A percentile compares a stretch with the other conserved stretches of the same genome.
Conservation (phyloP, 2,888 invertebrate genomes). For the Odontomyia ornata region DNA sequence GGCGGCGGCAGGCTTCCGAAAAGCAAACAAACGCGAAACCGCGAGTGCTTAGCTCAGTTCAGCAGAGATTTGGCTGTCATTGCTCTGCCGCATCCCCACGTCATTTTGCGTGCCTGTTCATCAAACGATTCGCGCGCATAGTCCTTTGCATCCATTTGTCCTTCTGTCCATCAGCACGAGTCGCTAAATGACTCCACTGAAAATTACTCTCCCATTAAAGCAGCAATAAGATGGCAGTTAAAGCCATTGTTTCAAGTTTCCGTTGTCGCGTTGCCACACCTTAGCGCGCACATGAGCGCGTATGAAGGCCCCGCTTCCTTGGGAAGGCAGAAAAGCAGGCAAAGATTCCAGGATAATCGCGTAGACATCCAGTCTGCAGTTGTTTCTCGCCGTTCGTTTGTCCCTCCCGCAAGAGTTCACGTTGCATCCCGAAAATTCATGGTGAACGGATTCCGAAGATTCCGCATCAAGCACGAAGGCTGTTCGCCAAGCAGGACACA, state of each 20-base stretch:
- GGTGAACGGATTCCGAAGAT: conserved; percentile 7
- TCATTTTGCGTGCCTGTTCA: neutral
- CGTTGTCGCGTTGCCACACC: conserved; percentile 32
- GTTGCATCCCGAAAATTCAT: neutral
- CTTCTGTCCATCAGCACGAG: neutral
- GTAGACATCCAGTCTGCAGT: conserved; percentile 41
- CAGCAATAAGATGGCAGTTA: conserved; percentile 30
- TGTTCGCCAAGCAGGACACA: conserved; percentile 8
- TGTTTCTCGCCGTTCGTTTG: neutral
- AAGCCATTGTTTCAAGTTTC: conserved; percentile 40
- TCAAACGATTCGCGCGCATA: neutral
- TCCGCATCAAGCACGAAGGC: neutral
- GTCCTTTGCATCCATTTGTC: conserved; percentile 1
- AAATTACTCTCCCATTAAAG: conserved; percentile 29
- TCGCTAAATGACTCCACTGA: conserved; percentile 1
- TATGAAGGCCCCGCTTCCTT: neutral
- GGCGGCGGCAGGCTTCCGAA: neutral
- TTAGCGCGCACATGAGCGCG: conserved; percentile 19
- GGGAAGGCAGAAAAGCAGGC: neutral
- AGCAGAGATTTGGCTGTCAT: conserved; percentile 7
- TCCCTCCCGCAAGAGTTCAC: neutral
- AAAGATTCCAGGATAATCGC: conserved; percentile 10
- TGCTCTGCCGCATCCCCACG: neutral
- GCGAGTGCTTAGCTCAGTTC: neutral
- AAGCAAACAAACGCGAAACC: neutral